A percentile compares a stretch with the other conserved stretches of the same genome.
Evolutionary conservation across 2,113 vertebrate species (phyloP).

Genomic region (Rafetus swinhoei): DNA sequence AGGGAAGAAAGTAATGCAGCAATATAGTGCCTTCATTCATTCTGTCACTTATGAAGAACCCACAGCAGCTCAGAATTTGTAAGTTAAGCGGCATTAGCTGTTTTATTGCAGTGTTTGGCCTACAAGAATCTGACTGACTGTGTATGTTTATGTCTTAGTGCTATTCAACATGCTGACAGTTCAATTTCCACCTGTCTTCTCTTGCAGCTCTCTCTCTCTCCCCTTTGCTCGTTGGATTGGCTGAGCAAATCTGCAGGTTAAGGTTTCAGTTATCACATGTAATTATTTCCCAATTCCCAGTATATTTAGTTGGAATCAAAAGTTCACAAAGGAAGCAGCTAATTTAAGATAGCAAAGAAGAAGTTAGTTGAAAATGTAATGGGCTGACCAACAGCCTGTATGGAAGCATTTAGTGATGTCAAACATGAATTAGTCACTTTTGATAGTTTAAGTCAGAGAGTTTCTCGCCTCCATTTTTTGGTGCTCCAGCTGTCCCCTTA

Average conservation of each 20-base stretch:
- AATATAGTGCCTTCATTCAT: not conserved
- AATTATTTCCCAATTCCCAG: not conserved
- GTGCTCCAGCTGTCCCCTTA: not conserved
- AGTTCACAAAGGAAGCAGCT: not conserved
- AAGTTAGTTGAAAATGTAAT: not conserved
- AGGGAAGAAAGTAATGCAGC: not conserved
- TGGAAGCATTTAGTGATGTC: not conserved
- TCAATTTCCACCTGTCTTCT: constrained; percentile 2
- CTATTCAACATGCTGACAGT: not conserved
- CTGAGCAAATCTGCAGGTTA: not conserved
- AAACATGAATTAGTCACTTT: not conserved
- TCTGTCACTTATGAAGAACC: not conserved
- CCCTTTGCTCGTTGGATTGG: not conserved
- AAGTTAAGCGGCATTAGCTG: not conserved
- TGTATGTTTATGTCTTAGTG: not conserved
- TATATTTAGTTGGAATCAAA: not conserved
- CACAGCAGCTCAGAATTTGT: not conserved
- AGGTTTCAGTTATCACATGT: not conserved
- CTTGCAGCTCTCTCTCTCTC: not conserved
- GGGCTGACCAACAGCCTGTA: not conserved
- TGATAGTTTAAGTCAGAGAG: not conserved
- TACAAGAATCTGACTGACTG: constrained; percentile 5
- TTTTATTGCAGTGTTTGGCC: not conserved
- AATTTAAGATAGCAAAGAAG: not conserved
- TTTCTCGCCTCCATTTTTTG: not conserved